Evolutionary conservation across 2,797 vertebrate genomes (phyloP).

Genomic region (Hypotaenidia philippensis): DNA sequence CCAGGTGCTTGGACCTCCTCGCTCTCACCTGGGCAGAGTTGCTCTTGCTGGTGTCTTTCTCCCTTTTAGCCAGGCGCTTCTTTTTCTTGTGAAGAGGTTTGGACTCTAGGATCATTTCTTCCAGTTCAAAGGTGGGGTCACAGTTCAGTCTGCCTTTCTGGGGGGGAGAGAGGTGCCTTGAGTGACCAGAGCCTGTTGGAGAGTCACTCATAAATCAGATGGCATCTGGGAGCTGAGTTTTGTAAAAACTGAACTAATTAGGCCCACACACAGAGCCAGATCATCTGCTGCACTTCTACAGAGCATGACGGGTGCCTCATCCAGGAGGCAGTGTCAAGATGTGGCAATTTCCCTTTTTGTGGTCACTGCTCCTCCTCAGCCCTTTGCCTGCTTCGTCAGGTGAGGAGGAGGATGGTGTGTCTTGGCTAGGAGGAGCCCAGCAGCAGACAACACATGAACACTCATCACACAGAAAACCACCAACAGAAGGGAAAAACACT

Average conservation of each 20-base stretch:
- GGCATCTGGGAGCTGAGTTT: background rate
- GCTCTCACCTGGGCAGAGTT: slow-evolving; percentile 89
- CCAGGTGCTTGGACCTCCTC: background rate
- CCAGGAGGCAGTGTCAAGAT: background rate
- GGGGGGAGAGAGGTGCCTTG: background rate
- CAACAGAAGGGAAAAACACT: background rate
- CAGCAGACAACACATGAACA: background rate
- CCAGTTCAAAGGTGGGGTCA: slow-evolving; percentile 96
- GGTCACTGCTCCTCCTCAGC: background rate
- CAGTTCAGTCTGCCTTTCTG: slow-evolving; percentile 95
- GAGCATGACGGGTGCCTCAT: background rate
- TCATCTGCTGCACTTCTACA: background rate
- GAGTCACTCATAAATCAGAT: background rate
- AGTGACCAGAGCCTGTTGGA: background rate
- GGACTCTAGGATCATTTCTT: slow-evolving; percentile 99
- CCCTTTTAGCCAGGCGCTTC: slow-evolving; percentile 92
- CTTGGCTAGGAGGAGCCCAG: background rate
- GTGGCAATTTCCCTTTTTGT: background rate
- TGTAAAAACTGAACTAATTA: background rate
- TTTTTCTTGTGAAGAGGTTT: slow-evolving; percentile 99
- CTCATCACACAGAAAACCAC: background rate
- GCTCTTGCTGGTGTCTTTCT: slow-evolving; percentile 85
- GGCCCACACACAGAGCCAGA: background rate
- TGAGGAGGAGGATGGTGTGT: fast-evolving
- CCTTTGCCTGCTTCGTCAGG: background rate